phyloP scores from a whole-genome alignment of 2,797 vertebrate genomes.

The Trachops cirrhosus region DNA sequence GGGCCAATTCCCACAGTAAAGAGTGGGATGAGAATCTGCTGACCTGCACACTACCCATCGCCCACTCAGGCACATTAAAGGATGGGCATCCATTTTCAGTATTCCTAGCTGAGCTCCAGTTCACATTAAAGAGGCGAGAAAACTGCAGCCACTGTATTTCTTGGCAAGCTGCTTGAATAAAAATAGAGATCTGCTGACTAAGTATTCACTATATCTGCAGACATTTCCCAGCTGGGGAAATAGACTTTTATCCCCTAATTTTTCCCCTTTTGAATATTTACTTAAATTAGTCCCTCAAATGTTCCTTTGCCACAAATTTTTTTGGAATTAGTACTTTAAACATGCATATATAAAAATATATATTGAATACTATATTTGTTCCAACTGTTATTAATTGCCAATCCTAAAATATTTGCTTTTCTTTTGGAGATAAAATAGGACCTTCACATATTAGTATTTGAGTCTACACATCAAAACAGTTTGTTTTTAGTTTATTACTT shows the following conservation, averaged over 20 bases:
- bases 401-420: constrained; percentile 50
- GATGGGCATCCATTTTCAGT: constrained; percentile 49
- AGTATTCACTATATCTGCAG: constrained; percentile 70
- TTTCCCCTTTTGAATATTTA: constrained; percentile 63
- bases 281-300: constrained; percentile 64
- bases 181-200: constrained; percentile 77
- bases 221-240: constrained; percentile 71
- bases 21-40: constrained; percentile 59
- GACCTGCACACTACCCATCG: constrained; percentile 1
- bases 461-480: background rate
- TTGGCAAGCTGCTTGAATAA: constrained; percentile 76
- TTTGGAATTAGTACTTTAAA: constrained; percentile 49
- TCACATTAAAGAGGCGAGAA: constrained; percentile 60
- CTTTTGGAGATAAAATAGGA: constrained; percentile 37
- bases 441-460: background rate
- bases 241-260: constrained; percentile 38
- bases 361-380: constrained; percentile 29
- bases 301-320: background rate
- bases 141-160: constrained; percentile 74
- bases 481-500: too few relatives aligned
- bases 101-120: constrained; percentile 58
- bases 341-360: constrained; percentile 22
- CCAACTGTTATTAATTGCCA: constrained; percentile 22
- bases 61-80: constrained; percentile 67
- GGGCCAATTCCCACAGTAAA: constrained; percentile 65